These are phyloP conservation scores for Holothuria scabra DNA, from an alignment of 53 echinoderm and acorn worm species.

Conservation along the genomic window DNA sequence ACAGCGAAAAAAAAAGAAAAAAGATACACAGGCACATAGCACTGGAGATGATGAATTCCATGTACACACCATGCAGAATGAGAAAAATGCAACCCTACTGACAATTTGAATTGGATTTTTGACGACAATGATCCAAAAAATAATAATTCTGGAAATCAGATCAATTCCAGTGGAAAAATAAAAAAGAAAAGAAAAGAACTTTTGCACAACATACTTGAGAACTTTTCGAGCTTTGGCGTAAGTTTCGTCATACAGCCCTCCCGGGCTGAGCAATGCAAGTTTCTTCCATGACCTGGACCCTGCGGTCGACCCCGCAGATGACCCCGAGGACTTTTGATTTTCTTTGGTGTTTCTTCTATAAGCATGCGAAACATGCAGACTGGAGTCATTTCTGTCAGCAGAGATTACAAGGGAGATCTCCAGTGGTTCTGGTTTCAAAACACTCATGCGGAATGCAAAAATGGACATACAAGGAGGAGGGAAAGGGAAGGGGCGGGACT, in stretches of 20 bases:
- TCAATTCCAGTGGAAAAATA: neutral
- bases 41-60: no score
- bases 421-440: slow-evolving; percentile 10
- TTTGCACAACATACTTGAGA: slow-evolving; percentile 74
- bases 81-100: slow-evolving; percentile 3
- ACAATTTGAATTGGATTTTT: neutral
- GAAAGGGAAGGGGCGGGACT: neutral
- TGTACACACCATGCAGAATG: neutral
- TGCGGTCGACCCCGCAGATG: no score
- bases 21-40: neutral
- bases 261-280: slow-evolving; percentile 65
- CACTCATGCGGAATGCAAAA: neutral
- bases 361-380: slow-evolving; percentile 36
- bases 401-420: slow-evolving; percentile 34
- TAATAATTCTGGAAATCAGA: no score
- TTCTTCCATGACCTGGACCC: no score
- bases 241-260: slow-evolving; percentile 66
- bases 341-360: slow-evolving; percentile 6
- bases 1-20: no score
- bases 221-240: slow-evolving; percentile 84
- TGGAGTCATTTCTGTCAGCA: slow-evolving; percentile 35
- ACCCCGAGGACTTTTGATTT: neutral
- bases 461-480: neutral
- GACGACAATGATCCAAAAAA: no score
- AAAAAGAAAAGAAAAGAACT: neutral